A percentile compares a stretch with the other conserved stretches of the same genome.
Evolutionary conservation across 2,888 invertebrate species (phyloP).

Genomic region (Eurois occulta): DNA sequence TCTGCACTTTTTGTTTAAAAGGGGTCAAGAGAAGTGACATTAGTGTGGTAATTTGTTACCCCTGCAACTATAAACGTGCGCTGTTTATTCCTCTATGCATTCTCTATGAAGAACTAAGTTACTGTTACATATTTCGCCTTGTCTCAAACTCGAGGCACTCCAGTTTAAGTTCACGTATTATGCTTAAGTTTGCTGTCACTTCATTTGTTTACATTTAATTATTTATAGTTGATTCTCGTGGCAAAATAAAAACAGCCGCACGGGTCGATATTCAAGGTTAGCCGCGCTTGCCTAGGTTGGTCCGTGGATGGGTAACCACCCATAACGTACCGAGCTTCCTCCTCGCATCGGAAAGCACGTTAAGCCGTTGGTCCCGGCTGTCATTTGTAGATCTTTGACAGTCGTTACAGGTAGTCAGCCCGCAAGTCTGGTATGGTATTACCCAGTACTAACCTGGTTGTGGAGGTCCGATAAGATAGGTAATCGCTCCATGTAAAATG

Average conservation of each 20-base stretch:
- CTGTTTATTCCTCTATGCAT: conserved; percentile 53
- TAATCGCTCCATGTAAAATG: background rate
- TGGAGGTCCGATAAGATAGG: no score
- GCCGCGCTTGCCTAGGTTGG: background rate
- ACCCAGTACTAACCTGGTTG: no score
- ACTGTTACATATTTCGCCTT: no score
- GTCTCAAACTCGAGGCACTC: no score
- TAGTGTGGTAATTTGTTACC: conserved; percentile 66
- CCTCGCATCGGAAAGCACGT: background rate
- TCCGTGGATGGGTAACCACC: background rate
- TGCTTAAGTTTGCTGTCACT: conserved; percentile 12
- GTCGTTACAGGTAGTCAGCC: background rate
- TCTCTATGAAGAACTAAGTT: conserved; percentile 28
- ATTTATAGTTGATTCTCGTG: conserved; percentile 8
- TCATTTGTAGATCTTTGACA: background rate
- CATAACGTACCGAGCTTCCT: background rate
- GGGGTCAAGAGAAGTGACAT: conserved; percentile 66
- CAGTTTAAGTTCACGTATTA: conserved; percentile 14
- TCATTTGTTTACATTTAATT: conserved; percentile 14
- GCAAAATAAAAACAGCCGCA: background rate
- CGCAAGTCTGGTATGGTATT: no score
- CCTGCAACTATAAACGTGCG: conserved; percentile 55
- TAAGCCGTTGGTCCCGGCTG: background rate
- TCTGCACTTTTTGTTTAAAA: conserved; percentile 55
- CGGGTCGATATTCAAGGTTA: background rate